Base-by-base conservation (phyloP, 2,888 invertebrate genomes). In the Dyspetes luteomarginatus region DNA sequence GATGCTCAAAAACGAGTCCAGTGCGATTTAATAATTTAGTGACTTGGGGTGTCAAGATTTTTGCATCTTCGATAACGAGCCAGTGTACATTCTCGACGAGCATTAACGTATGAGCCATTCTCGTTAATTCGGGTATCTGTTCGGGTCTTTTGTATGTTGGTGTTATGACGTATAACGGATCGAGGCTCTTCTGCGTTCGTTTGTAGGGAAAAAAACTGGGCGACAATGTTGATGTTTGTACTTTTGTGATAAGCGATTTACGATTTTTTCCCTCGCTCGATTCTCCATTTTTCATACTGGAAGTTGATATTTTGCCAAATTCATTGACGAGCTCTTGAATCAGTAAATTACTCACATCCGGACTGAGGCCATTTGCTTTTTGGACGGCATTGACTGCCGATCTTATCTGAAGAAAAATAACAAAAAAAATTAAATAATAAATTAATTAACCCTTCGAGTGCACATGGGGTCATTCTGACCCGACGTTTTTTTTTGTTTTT, bases 61-160 rank as follows among this genome's bases (percentile, higher is more conserved):
- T 91, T 4, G 95, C 93, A 91, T 96, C 96, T 90, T 97, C 96
- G 71, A 96, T 94, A 36, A 97, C 94, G 84, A 96, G 94, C 96
- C 96, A 96, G 85, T 95, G 93, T 45, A 96, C 89, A 89, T 95
- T 94, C 74, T 93, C 92, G 22, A 96, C 94, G 89, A 95, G 94
- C 91, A 95, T 94, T 60, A 97, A 92, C 0, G 96, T 96, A 85
- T 96, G 95, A 0, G 95, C 94, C 82, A 97, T 92, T 82, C 96
- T 92, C 43, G 96, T 97, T 78, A 97, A 92, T 90, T 97, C 97
- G 4, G 97, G 95, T 87, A 96, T 94, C 92, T 97, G 97, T 89
- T 96, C 96, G 41, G 96, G 94, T 85, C 96, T 93, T 83, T 94
- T 93, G 89, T 95, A 96, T 43, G 96, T 96, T 79, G 96, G 96